These are phyloP conservation scores for Anguilla anguilla DNA, from an alignment of 2,797 vertebrate genomes.

Conservation along the genomic window DNA sequence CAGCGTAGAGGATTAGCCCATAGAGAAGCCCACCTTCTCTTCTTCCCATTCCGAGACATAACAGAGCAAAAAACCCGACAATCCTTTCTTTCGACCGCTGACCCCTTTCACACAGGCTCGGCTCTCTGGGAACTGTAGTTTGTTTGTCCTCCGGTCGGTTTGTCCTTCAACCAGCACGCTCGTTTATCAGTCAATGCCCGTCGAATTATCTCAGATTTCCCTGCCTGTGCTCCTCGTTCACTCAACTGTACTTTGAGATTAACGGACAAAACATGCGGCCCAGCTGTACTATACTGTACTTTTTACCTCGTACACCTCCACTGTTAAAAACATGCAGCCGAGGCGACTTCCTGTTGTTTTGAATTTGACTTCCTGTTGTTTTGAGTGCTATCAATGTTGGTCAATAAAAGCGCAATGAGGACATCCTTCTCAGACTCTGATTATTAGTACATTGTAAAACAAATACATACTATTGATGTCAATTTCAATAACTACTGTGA, in stretches of 20 bases:
- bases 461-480: too few species aligned
- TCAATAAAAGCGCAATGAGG: conserved; percentile 6
- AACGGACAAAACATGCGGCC: background rate
- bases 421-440: background rate
- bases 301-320: conserved; percentile 24
- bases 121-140: background rate
- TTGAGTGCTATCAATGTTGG: background rate
- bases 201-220: background rate
- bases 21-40: background rate
- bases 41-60: background rate
- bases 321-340: background rate
- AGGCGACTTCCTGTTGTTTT: background rate
- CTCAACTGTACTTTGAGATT: background rate
- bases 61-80: background rate
- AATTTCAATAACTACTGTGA: too few species aligned
- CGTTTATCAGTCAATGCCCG: background rate
- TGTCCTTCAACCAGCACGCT: background rate
- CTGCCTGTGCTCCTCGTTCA: background rate
- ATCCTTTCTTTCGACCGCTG: background rate
- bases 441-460: background rate
- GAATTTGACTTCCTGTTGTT: background rate
- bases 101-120: background rate
- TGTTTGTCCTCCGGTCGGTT: too few species aligned
- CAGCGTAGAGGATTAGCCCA: too few species aligned
- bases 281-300: background rate